phyloP scores from a whole-genome alignment of 2,888 invertebrate species.

The Lasioglossum pauxillum region DNA sequence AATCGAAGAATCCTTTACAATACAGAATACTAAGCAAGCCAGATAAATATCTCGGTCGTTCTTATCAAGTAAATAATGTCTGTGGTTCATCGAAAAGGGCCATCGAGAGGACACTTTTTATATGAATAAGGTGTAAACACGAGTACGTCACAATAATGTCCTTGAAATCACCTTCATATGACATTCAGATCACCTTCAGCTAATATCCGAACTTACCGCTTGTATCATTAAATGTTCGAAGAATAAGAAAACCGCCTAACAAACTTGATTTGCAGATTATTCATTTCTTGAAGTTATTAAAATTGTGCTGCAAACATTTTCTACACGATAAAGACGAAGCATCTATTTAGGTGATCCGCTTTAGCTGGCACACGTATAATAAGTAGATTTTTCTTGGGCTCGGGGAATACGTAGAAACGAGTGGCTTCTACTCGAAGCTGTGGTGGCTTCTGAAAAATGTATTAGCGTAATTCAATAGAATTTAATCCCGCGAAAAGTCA shows the following conservation, averaged over 20 bases:
- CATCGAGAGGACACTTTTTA: background rate
- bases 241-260: background rate
- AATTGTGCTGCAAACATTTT: background rate
- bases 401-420: too few species aligned
- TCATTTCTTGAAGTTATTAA: background rate
- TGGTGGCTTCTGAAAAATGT: slow-evolving; percentile 3
- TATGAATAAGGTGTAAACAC: background rate
- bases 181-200: too few species aligned
- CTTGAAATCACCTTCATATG: background rate
- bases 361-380: background rate
- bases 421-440: background rate
- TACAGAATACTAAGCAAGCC: background rate
- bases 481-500: background rate
- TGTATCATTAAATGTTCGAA: background rate
- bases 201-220: background rate
- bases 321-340: background rate
- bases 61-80: background rate
- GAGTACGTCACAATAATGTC: background rate
- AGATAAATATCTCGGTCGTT: background rate
- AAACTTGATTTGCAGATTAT: background rate
- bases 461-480: slow-evolving; percentile 27
- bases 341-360: background rate
- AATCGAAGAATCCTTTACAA: background rate
- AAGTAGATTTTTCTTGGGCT: background rate
- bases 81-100: background rate